Base-by-base conservation (phyloP, 2,888 invertebrate genomes). In the Pollenia amentaria region DNA sequence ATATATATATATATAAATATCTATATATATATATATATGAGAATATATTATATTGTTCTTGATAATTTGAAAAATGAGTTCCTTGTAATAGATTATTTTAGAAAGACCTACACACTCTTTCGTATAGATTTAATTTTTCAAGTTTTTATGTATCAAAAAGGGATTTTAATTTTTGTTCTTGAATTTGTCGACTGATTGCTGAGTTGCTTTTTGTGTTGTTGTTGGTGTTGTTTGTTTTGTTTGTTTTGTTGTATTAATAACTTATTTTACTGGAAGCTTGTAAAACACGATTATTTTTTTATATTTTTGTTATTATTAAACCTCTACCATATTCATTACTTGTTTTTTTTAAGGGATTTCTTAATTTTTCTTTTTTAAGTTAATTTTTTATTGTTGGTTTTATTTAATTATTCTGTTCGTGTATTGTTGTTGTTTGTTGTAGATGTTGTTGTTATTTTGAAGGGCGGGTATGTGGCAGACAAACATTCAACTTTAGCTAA, bases 391-490 rank as follows among this genome's bases (percentile, higher is more conserved):
- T 75, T 86, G 38, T 81, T 84, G 72, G 83, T 57, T 62, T 85
- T 76, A 73, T 64, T 51, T 16, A 73, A 65, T 57, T 77, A 79
- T 64, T 87, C 82, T 85, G 87, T 89, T 67, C 78, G 75, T 72
- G 67, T 78, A 79, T 88, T 90, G 87, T 88, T 88, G 87, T 88
- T 89, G 88, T 89, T 91, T 72, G 72, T 84, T 84, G 72, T 78
- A 73, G 73, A 77, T 77, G 87, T 80, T 86, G 79, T 80, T 85
- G 81, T 87, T 82, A 69, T 90, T 90, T 91, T 92, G 90, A 92
- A 93, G 93, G 92, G 92, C 92, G 92, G 92, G 92, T 92, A 92
- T 92, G 92, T 92, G 92, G 92, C 92, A 92, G 93, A 92, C 92
- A 92, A 92, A 92, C 91, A 92, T 91, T 91, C 88, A 85, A 89